A percentile compares a stretch with the other conserved stretches of the same genome.
Evolutionary conservation across 2,113 vertebrate species (phyloP).

Genomic region (Tragelaphus buxtoni): DNA sequence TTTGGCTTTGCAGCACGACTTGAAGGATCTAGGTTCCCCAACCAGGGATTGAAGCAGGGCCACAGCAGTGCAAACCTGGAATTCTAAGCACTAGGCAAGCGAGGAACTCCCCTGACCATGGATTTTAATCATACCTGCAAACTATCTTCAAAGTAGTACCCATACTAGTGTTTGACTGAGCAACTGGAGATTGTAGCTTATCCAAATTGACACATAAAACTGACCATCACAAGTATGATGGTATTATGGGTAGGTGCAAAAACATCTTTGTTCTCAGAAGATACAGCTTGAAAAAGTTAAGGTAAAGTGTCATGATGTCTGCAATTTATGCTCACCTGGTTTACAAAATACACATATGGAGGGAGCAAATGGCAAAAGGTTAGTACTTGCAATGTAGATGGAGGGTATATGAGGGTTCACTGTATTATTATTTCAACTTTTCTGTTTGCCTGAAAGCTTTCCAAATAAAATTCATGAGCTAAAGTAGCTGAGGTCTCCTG

Average conservation of each 20-base stretch:
- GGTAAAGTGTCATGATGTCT: neutral
- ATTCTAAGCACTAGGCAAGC: neutral
- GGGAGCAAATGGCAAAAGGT: neutral
- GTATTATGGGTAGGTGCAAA: neutral
- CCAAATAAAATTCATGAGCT: neutral
- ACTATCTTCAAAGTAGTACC: neutral
- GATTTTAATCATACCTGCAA: neutral
- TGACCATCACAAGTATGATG: neutral
- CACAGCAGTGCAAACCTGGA: neutral
- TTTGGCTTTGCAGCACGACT: neutral
- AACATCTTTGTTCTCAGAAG: neutral
- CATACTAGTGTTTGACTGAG: neutral
- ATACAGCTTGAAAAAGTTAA: neutral
- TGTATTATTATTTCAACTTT: neutral
- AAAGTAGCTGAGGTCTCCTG: neutral
- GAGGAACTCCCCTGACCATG: neutral
- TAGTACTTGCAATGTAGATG: neutral
- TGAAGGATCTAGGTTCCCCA: neutral
- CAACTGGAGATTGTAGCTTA: neutral
- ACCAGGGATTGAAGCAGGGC: accelerated
- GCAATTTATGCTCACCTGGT: neutral
- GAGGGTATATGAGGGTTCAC: neutral
- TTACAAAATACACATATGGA: neutral
- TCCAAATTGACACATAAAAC: neutral
- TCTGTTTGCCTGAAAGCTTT: neutral